Conservation (phyloP, 2,888 invertebrate genomes). For the Drosophila gaucha region DNA sequence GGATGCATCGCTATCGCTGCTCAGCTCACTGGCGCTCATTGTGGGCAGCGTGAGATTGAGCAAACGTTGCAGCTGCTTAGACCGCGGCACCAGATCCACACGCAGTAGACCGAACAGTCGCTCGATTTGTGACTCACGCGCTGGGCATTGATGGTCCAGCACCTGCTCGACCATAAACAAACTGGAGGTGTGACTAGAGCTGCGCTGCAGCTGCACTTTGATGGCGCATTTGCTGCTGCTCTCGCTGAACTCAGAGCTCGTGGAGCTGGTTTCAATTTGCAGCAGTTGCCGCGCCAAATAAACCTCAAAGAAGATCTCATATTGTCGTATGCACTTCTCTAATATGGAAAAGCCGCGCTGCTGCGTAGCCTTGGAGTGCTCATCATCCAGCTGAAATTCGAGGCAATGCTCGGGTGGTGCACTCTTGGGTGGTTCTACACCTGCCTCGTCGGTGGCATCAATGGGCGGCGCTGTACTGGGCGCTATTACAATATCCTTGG, state of each 20-base stretch:
- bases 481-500: slow-evolving; percentile 74
- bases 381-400: slow-evolving; percentile 68
- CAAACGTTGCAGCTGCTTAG: slow-evolving; percentile 84
- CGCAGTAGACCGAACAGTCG: slow-evolving; percentile 85
- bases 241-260: slow-evolving; percentile 19
- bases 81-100: slow-evolving; percentile 85
- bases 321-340: slow-evolving; percentile 87
- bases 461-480: slow-evolving; percentile 34
- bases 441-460: slow-evolving; percentile 36
- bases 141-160: slow-evolving; percentile 83
- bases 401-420: slow-evolving; percentile 67
- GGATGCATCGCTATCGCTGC: slow-evolving; percentile 80
- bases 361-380: slow-evolving; percentile 62
- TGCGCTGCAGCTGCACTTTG: slow-evolving; percentile 63
- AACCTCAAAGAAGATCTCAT: slow-evolving; percentile 86
- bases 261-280: slow-evolving; percentile 40
- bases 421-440: slow-evolving; percentile 74
- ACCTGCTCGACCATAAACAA: slow-evolving; percentile 84
- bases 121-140: slow-evolving; percentile 83
- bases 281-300: slow-evolving; percentile 77
- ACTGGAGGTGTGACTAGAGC: slow-evolving; percentile 28
- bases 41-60: slow-evolving; percentile 78
- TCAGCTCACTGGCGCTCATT: slow-evolving; percentile 73
- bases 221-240: slow-evolving; percentile 28
- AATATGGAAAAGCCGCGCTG: slow-evolving; percentile 85